Evolutionary conservation across 2,888 invertebrate genomes (phyloP).

Genomic region (Lasius platythorax): DNA sequence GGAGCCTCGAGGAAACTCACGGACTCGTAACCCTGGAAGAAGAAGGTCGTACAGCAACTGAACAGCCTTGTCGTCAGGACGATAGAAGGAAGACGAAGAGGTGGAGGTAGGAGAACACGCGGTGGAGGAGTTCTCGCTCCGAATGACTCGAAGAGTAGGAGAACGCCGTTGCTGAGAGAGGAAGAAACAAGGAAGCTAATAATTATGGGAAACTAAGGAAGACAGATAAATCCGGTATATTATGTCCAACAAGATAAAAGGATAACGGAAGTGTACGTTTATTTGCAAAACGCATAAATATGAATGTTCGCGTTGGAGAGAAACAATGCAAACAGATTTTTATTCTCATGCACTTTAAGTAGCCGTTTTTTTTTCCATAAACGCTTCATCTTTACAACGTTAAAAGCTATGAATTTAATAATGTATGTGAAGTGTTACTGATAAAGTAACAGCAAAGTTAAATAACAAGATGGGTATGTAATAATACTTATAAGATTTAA

Average conservation of each 20-base stretch:
- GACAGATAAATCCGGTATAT: conserved; percentile 3
- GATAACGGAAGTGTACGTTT: conserved; percentile 25
- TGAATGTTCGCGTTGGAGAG: not conserved
- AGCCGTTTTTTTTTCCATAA: not conserved
- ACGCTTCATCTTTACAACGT: not conserved
- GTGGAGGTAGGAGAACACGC: conserved; percentile 30
- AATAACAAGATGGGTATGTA: not conserved
- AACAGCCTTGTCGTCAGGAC: conserved; percentile 59
- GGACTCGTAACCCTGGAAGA: conserved; percentile 60
- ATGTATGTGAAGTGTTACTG: not conserved
- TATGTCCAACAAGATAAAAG: conserved; percentile 15
- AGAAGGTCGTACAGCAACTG: conserved; percentile 73
- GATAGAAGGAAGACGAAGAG: conserved; percentile 68
- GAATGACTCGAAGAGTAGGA: conserved; percentile 60
- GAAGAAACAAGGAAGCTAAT: conserved; percentile 46
- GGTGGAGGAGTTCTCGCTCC: conserved; percentile 52
- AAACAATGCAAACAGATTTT: not conserved
- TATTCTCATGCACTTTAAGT: not conserved
- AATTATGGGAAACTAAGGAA: conserved; percentile 23
- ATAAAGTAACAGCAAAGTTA: not conserved
- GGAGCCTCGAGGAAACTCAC: conserved; percentile 43
- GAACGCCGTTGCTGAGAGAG: conserved; percentile 33
- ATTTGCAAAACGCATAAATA: not conserved
- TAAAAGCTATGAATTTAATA: not conserved
- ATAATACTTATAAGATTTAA: not conserved